A percentile compares a stretch with the other conserved stretches of the same genome.
Evolutionary conservation across 2,888 invertebrate species (phyloP).

Genomic region (Drosophila rubida): DNA sequence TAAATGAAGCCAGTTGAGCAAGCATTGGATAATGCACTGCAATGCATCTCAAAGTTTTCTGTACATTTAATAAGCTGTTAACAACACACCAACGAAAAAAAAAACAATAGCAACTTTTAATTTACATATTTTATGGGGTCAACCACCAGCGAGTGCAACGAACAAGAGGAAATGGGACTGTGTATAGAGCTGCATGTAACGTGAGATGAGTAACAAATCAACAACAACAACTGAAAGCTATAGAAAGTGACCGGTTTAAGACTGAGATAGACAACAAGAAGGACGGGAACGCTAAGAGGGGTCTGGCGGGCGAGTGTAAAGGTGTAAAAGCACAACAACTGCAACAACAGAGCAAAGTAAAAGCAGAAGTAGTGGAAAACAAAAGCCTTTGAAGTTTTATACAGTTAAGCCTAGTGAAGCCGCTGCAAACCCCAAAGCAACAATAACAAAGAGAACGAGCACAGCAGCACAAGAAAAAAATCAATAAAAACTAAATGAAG

Average conservation of each 20-base stretch:
- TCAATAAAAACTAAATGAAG: conserved; percentile 58
- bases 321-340: conserved; percentile 13
- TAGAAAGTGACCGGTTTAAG: conserved; percentile 58
- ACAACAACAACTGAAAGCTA: conserved; percentile 41
- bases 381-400: conserved; percentile 51
- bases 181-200: conserved; percentile 40
- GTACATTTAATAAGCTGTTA: conserved; percentile 33
- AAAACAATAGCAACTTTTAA: conserved; percentile 53
- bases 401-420: conserved; percentile 36
- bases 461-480: conserved; percentile 40
- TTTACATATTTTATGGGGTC: conserved; percentile 61
- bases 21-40: conserved; percentile 15
- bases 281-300: neutral
- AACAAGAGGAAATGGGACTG: conserved; percentile 8
- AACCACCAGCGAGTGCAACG: conserved; percentile 9
- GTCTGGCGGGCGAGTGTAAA: conserved; percentile 6
- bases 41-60: conserved; percentile 36
- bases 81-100: neutral
- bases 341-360: conserved; percentile 14
- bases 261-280: neutral
- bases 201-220: conserved; percentile 55
- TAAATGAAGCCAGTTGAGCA: conserved; percentile 42
- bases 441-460: conserved; percentile 30
- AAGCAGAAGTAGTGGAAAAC: conserved; percentile 24
- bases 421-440: conserved; percentile 25